Base-by-base conservation (phyloP, 2,888 invertebrate genomes). In the Scaptomyza polygonia region DNA sequence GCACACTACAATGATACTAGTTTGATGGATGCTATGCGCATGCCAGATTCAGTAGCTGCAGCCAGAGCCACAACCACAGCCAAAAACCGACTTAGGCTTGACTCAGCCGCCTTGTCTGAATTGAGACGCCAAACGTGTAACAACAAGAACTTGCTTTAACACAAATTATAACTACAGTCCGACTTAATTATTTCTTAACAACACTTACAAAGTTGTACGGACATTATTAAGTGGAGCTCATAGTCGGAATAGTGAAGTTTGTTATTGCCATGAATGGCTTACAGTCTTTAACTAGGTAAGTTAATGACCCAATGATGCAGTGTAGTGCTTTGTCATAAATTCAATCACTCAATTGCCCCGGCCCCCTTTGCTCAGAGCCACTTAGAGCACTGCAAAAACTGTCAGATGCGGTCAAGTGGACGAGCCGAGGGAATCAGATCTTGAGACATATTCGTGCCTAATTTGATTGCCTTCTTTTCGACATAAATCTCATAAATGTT, bases 401-500 rank as follows among this genome's bases (percentile, higher is more conserved):
- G 79, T 63, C 72, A 75, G 77, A 79, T 32, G 74, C 78, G 77
- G 73, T 74, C 77, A 77, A 74, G 73, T 74, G 77, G 34, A 36
- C 16, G 42, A 34, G 55, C 52, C 65, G 45, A 61, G 25, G 65
- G 72, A 54, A 52, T 70, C 36, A 39, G 30, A 44, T 58, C 5
- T 25, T 27, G n/a, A 53, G 47, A 55, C 54, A 56, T 48, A 34
- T 57, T 53, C 61, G 34, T 43, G 43, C 77, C 66, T 62, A 71
- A 76, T 54, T 62, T 73, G 67, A 76, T 71, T 76, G 77, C 47
- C 56, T 64, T 43, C 21, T n/a, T 12, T 53, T 5, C 34, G 40
- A 11, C 40, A 55, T 14, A 11, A n/a, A n/a, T 18, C 4, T 14
- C 18, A 11, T 9, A 5, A 16, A 18, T 40, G 8, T 11, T 14